Conservation (phyloP, 2,113 vertebrate genomes). For the Aspidoscelis tigris region DNA sequence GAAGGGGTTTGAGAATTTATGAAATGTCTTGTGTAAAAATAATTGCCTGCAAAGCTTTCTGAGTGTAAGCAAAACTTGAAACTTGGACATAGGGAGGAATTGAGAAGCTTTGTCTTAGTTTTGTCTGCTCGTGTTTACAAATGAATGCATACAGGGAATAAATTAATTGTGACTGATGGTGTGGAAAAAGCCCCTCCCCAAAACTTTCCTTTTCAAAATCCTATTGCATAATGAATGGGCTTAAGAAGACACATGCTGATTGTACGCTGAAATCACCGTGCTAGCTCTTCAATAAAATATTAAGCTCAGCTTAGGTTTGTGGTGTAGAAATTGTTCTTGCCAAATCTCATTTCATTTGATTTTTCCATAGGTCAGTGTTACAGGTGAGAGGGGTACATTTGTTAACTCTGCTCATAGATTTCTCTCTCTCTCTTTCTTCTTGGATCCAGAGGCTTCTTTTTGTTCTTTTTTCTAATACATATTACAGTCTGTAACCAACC, state of each 20-base stretch:
- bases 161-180: slow-evolving; percentile 42
- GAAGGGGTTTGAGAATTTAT: slow-evolving; percentile 28
- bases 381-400: too few species aligned
- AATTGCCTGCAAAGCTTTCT: slow-evolving; percentile 45
- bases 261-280: background rate
- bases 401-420: too few species aligned
- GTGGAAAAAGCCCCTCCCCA: slow-evolving; percentile 45
- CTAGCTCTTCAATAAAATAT: background rate
- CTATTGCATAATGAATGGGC: background rate
- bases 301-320: background rate
- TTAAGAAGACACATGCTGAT: slow-evolving; percentile 17
- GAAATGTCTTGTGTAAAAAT: slow-evolving; percentile 5
- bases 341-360: background rate
- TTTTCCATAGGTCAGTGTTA: too few species aligned
- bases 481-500: background rate
- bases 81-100: background rate
- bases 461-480: background rate
- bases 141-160: slow-evolving; percentile 29
- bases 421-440: too few species aligned
- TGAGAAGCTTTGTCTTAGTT: slow-evolving; percentile 40
- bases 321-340: background rate
- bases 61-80: slow-evolving; percentile 38
- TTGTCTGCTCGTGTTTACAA: slow-evolving; percentile 34
- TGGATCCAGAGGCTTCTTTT: too few species aligned
- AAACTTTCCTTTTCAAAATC: background rate